Conservation (phyloP, 1,140 invertebrate species). For the Lasaia peninsularis region DNA sequence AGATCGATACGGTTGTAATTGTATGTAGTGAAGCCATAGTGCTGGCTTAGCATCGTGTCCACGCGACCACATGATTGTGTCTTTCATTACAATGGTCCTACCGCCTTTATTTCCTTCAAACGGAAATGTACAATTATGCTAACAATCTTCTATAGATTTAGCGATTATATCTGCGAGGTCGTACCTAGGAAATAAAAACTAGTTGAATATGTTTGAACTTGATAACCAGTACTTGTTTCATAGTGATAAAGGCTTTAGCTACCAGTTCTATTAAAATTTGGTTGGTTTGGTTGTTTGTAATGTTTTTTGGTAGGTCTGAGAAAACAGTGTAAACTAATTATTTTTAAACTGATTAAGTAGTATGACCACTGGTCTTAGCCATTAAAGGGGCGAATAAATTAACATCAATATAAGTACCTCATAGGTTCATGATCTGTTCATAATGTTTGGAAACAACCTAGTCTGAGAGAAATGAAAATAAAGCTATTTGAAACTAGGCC, state of each 20-base stretch:
- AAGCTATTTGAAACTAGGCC: neutral
- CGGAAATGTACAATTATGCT: constrained; percentile 56
- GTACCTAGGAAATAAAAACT: neutral
- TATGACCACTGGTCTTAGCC: no score
- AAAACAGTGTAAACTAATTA: no score
- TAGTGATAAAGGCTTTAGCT: no score
- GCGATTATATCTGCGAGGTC: constrained; percentile 5
- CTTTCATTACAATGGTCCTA: constrained; percentile 44
- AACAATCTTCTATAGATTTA: constrained; percentile 14
- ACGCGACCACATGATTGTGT: constrained; percentile 41
- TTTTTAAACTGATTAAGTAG: no score
- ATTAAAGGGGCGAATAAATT: no score
- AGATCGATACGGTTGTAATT: constrained; percentile 58
- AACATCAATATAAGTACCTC: no score
- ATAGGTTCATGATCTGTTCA: no score
- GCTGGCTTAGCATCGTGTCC: constrained; percentile 33
- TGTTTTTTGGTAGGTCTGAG: no score
- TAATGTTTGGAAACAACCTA: neutral
- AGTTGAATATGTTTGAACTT: neutral
- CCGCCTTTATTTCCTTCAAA: constrained; percentile 48
- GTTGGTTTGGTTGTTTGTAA: no score
- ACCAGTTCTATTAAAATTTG: no score
- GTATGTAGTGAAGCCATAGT: constrained; percentile 66
- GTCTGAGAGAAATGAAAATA: neutral
- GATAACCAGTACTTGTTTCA: no score